Conservation (phyloP, 2,113 vertebrate genomes). For the Lipophrys pholis region DNA sequence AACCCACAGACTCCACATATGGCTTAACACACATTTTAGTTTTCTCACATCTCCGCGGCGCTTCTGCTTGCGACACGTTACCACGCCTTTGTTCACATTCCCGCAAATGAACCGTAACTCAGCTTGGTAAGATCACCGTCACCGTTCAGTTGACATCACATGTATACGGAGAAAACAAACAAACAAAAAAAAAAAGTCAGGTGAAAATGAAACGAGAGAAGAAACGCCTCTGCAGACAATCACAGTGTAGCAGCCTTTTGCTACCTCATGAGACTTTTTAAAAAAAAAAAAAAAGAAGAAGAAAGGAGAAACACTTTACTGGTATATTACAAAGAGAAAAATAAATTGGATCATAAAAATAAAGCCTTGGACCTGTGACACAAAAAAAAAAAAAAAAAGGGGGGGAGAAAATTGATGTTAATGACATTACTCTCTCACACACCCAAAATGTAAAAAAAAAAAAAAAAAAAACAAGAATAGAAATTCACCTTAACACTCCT, state of each 20-base stretch:
- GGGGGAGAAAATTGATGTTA: slow-evolving; percentile 39
- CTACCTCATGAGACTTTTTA: slow-evolving; percentile 56
- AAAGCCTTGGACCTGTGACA: slow-evolving; percentile 59
- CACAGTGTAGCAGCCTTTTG: slow-evolving; percentile 75
- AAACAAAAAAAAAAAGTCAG: slow-evolving; percentile 14
- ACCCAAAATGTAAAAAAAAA: slow-evolving; percentile 4
- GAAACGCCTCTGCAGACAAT: slow-evolving; percentile 57
- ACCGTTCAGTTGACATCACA: slow-evolving; percentile 59
- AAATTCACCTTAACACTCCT: slow-evolving; percentile 67
- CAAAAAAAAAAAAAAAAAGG: slow-evolving; percentile 53
- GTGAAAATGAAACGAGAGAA: slow-evolving; percentile 18
- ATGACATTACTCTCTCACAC: slow-evolving; percentile 32
- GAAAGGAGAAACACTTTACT: slow-evolving; percentile 70
- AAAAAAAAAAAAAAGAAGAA: too few relatives aligned
- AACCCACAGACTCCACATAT: slow-evolving; percentile 30
- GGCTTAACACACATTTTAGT: slow-evolving; percentile 36
- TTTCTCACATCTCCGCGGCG: background rate
- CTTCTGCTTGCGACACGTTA: slow-evolving; percentile 15
- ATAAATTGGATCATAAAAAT: slow-evolving; percentile 67
- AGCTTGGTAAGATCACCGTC: slow-evolving; percentile 50
- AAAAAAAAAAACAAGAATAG: slow-evolving; percentile 16
- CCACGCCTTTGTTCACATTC: slow-evolving; percentile 37
- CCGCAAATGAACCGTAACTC: slow-evolving; percentile 64
- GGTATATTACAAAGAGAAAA: slow-evolving; percentile 59
- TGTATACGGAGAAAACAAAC: background rate